phyloP scores from a whole-genome alignment of 2,797 vertebrate species.

The Peromyscus eremicus region DNA sequence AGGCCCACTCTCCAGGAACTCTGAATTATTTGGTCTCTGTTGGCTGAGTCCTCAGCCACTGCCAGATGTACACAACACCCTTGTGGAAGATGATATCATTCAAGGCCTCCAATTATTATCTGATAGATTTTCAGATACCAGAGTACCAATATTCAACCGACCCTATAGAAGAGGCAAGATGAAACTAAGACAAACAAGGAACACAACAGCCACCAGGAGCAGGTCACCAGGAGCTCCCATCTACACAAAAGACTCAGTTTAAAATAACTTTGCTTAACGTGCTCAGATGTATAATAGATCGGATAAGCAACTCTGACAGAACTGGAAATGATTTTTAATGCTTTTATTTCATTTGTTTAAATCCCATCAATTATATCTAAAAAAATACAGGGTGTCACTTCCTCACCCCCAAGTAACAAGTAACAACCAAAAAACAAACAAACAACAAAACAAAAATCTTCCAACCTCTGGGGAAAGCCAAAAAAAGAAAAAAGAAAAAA shows the following conservation, averaged over 20 bases:
- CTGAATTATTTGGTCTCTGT: not conserved
- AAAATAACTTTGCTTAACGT: not conserved
- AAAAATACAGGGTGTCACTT: not conserved
- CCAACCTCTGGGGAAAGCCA: not conserved
- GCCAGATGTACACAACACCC: not conserved
- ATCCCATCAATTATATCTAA: conserved; percentile 39
- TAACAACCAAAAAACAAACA: conserved; percentile 7
- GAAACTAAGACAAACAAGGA: not conserved
- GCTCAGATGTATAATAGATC: not conserved
- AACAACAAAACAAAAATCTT: not conserved
- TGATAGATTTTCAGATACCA: not conserved
- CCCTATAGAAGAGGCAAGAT: not conserved
- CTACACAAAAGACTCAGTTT: not conserved
- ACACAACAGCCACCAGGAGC: not conserved
- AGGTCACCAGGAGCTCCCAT: not conserved
- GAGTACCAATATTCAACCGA: not conserved
- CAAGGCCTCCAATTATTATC: not conserved
- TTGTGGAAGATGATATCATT: not conserved
- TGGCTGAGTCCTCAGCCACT: not conserved
- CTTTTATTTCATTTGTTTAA: conserved; percentile 55
- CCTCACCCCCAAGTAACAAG: not conserved
- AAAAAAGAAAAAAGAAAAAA: not conserved
- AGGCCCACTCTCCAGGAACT: not conserved
- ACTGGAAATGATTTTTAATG: not conserved
- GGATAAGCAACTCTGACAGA: not conserved